Conservation (phyloP, 2,888 invertebrate genomes). For the Cephus pygmeus region DNA sequence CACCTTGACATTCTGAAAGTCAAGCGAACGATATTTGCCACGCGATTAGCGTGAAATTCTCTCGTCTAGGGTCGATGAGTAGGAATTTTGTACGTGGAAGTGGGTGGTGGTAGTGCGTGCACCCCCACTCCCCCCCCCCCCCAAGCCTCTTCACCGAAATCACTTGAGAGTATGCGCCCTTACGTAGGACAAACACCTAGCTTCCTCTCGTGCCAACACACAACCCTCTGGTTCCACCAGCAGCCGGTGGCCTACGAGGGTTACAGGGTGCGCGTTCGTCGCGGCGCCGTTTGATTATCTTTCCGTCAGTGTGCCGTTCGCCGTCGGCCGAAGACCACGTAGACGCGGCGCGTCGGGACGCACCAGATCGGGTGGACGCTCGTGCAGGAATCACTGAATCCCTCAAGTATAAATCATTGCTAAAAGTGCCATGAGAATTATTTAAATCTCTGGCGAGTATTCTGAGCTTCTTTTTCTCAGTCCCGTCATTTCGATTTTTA, state of each 20-base stretch:
- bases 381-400: too few relatives aligned
- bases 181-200: constrained; percentile 33
- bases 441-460: too few relatives aligned
- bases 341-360: constrained; percentile 25
- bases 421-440: too few relatives aligned
- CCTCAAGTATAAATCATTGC: too few relatives aligned
- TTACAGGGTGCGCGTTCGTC: constrained; percentile 53
- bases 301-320: constrained; percentile 60
- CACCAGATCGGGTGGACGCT: neutral
- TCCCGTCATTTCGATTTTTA: too few relatives aligned
- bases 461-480: too few relatives aligned
- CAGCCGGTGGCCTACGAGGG: constrained; percentile 14
- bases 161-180: constrained; percentile 28
- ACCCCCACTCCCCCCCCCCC: neutral
- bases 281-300: constrained; percentile 45
- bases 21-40: too few relatives aligned
- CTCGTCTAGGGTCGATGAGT: too few relatives aligned
- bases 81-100: too few relatives aligned
- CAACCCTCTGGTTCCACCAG: neutral
- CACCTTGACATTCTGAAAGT: neutral
- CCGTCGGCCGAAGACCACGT: constrained; percentile 57
- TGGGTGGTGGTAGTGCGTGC: neutral
- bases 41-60: too few relatives aligned
- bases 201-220: constrained; percentile 12
- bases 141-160: neutral